Evolutionary conservation across 2,113 vertebrate genomes (phyloP).

Genomic region (Parotia lawesii): DNA sequence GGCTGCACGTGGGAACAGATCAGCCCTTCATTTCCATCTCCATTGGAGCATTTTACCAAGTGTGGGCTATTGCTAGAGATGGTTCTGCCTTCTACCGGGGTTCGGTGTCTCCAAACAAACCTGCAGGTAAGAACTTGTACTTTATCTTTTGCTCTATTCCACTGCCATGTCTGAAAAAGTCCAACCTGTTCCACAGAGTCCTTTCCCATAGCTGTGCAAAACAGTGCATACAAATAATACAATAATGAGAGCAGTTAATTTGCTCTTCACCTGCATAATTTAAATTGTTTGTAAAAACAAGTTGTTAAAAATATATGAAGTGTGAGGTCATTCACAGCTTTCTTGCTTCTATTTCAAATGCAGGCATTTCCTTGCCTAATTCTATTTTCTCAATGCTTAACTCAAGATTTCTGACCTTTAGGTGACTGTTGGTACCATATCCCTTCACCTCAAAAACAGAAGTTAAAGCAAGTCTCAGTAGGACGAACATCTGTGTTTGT

Average conservation of each 20-base stretch:
- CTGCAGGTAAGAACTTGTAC: slow-evolving; percentile 77
- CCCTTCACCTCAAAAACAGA: slow-evolving; percentile 88
- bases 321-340: neutral
- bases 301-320: neutral
- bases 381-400: neutral
- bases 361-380: neutral
- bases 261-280: neutral
- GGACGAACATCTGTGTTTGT: slow-evolving; percentile 86
- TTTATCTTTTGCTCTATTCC: neutral
- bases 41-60: slow-evolving; percentile 85
- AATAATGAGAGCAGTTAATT: neutral
- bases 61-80: slow-evolving; percentile 92
- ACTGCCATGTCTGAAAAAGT: neutral
- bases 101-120: slow-evolving; percentile 84
- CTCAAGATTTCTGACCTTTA: slow-evolving; percentile 46
- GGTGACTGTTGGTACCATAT: slow-evolving; percentile 97
- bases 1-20: slow-evolving; percentile 95
- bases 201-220: neutral
- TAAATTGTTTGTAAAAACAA: neutral
- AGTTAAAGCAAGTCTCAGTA: slow-evolving; percentile 90
- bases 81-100: slow-evolving; percentile 93
- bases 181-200: neutral
- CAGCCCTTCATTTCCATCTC: slow-evolving; percentile 92
- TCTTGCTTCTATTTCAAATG: neutral
- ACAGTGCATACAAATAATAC: neutral